Base-by-base conservation (phyloP, 2,797 vertebrate genomes). In the Chloroceryle amazona region DNA sequence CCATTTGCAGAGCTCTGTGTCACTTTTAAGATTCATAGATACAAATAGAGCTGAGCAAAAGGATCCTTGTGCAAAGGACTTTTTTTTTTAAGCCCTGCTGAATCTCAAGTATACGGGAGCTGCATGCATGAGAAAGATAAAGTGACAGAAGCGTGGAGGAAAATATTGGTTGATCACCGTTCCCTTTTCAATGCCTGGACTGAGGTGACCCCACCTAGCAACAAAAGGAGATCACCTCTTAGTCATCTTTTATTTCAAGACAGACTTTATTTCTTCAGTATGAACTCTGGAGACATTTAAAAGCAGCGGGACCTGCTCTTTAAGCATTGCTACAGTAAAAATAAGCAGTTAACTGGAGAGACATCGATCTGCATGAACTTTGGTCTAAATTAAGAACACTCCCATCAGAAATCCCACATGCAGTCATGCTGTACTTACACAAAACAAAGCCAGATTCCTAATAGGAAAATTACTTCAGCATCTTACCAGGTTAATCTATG, bases 341-440 rank as follows among this genome's bases (percentile, higher is more conserved):
- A 46, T 63, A 70, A 91, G 74, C 37, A 39, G 58, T 89, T 91
- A 91, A 94, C 62, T 73, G 58, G 11, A 79, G 88, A 86, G 81
- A 42, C 81, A 88, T 90, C 0, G 25, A 92, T 94, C 86, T 82
- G 60, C 86, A 46, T 76, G 70, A 91, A 84, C 70, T 88, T 86
- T 3, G 1, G 55, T 90, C 90, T 97, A 96, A 96, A 96, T 96
- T 93, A 95, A 86, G 83, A 95, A 84, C 83, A 71, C 35, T 93
- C 88, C 67, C 80, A 76, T 93, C 86, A 97, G 60, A 92, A 94
- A 90, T 42, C 80, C 78, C 91, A 80, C 90, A 82, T 65, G 87
- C 60, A 95, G 73, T 65, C 63, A 39, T 11, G 39, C 62, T 80
- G 58, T 23, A 72, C 28, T 72, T 35, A 71, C 13, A 57, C 80